Base-by-base conservation (phyloP, 2,797 vertebrate species). In the Alectoris magna region DNA sequence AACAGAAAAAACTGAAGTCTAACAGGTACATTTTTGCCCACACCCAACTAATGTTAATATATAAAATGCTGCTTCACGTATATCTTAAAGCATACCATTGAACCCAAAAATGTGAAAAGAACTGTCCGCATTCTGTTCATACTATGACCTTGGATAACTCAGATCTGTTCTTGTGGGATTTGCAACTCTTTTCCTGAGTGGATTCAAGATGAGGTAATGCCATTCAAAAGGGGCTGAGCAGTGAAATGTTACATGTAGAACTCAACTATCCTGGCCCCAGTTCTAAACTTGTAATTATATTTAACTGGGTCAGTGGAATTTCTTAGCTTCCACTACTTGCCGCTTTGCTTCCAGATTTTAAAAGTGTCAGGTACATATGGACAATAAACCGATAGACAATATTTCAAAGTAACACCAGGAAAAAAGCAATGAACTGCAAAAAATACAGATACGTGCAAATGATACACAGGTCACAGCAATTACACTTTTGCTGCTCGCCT, bases 201-300 rank as follows among this genome's bases (percentile, higher is more conserved):
- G 92, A 97, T 96, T 93, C 69, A 84, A 77, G 93, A 96, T 97
- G 97, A 97, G 92, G 97, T 97, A 92, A 97, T 97, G 94, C 93
- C 48, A 72, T 87, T 91, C 19, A 15, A 69, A 88, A 26, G 11
- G 19, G 94, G 90, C 93, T 93, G 95, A 89, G 95, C 84, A 87
- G 62, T 62, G 87, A 95, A 75, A 96, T 3, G 2, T 81, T 88
- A 75, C 79, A 80, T 55, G 84, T 74, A 91, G 39, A 91, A 84
- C 81, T 81, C 88, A 85, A 84, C 87, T 70, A 79, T 73, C 39
- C 34, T 94, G 92, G 84, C 83, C 74, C 22, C 75, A 38, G 49
- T 84, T 93, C 69, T 38, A 88, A 76, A 69, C 64, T 86, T 88
- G 43, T 77, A 88, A 91, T 92, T 83, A 85, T 55, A 91, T 77